phyloP scores from a whole-genome alignment of 2,888 invertebrate species.

The Xylota sylvarum region DNA sequence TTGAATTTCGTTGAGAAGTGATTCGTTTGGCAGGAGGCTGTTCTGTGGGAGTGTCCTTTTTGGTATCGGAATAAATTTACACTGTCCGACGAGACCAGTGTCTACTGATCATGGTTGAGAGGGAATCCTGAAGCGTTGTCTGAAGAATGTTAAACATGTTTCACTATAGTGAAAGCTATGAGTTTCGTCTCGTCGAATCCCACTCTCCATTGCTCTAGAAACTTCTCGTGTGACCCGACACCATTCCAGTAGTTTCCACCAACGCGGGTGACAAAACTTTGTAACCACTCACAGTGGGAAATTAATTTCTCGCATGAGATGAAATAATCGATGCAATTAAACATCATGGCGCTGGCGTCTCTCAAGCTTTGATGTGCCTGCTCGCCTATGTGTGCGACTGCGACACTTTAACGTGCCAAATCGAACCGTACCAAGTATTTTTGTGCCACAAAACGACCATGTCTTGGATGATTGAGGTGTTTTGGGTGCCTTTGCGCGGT shows the following conservation, averaged over 20 bases:
- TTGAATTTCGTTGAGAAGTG: conserved; percentile 59
- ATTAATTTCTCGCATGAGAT: conserved; percentile 39
- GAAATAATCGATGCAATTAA: conserved; percentile 42
- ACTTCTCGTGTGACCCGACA: no score
- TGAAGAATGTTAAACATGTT: neutral
- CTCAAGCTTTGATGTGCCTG: neutral
- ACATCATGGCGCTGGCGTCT: conserved; percentile 16
- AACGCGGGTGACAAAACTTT: conserved; percentile 13
- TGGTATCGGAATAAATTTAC: conserved; percentile 5
- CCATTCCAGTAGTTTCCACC: neutral
- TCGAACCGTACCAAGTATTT: neutral
- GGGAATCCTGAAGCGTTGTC: neutral
- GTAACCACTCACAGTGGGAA: conserved; percentile 23
- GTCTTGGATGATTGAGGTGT: conserved; percentile 49
- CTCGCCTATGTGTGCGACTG: conserved; percentile 6
- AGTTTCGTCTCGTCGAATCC: no score
- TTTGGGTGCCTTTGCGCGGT: conserved; percentile 17
- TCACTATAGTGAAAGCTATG: neutral
- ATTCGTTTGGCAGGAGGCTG: conserved; percentile 33
- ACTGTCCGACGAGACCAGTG: neutral
- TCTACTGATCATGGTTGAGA: neutral
- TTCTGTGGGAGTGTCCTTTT: conserved; percentile 40
- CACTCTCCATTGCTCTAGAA: no score
- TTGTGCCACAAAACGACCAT: conserved; percentile 9
- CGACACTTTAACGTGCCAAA: conserved; percentile 27